Percentiles rank a stretch among this genome's conserved stretches.
Evolutionary conservation across 2,797 vertebrate species (phyloP).

Genomic region (Mastacembelus armatus): DNA sequence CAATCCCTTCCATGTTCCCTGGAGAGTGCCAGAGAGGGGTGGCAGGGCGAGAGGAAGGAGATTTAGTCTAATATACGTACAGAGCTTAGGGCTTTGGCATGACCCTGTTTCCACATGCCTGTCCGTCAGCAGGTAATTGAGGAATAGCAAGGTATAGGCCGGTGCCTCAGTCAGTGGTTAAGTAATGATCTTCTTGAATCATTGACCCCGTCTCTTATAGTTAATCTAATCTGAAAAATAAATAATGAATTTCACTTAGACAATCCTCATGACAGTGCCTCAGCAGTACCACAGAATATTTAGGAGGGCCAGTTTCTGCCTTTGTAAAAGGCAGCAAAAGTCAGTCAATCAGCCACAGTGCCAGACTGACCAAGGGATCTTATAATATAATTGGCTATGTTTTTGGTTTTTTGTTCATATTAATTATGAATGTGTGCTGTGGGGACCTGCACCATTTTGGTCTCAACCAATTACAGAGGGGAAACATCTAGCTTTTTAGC

Average conservation of each 20-base stretch:
- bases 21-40: constrained; percentile 54
- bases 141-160: constrained; percentile 52
- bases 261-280: constrained; percentile 35
- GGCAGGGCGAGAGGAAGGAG: constrained; percentile 65
- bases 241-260: constrained; percentile 65
- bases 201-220: constrained; percentile 63
- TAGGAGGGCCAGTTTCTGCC: constrained; percentile 51
- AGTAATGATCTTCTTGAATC: constrained; percentile 71
- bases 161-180: constrained; percentile 58
- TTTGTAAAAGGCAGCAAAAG: constrained; percentile 43
- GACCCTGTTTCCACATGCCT: constrained; percentile 61
- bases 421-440: no score
- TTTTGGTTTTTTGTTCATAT: no score
- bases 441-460: constrained; percentile 1
- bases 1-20: constrained; percentile 69
- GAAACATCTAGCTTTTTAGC: constrained; percentile 5
- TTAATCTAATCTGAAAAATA: constrained; percentile 69
- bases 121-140: constrained; percentile 75
- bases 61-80: constrained; percentile 62
- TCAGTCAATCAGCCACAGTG: constrained; percentile 30
- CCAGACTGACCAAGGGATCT: constrained; percentile 26
- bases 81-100: constrained; percentile 53
- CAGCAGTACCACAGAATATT: constrained; percentile 50
- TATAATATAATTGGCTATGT: constrained; percentile 2
- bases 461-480: background rate